phyloP scores from a whole-genome alignment of 2,888 invertebrate species.

The Piscicola geometra region DNA sequence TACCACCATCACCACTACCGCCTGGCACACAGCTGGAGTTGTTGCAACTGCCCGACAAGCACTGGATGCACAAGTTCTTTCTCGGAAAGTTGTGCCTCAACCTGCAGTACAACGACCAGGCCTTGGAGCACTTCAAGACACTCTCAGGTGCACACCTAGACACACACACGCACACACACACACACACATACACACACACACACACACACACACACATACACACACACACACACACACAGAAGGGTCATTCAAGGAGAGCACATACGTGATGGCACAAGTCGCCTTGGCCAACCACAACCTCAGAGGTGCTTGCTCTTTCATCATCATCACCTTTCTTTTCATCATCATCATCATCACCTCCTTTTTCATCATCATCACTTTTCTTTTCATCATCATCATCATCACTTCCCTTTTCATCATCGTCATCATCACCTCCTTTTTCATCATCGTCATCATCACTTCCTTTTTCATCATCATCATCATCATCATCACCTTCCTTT shows the following conservation, averaged over 20 bases:
- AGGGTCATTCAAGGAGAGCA: slow-evolving; percentile 78
- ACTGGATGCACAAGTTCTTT: slow-evolving; percentile 93
- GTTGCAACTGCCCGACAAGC: slow-evolving; percentile 63
- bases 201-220: too few species aligned
- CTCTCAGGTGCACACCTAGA: slow-evolving; percentile 59
- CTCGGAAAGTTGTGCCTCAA: slow-evolving; percentile 83
- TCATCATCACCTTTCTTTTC: too few species aligned
- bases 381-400: too few species aligned
- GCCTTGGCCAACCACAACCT: slow-evolving; percentile 87
- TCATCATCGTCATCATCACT: too few species aligned
- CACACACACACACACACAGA: slow-evolving; percentile 47
- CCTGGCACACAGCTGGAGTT: slow-evolving; percentile 40
- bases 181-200: too few species aligned
- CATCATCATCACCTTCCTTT: too few species aligned
- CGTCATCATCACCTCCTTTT: too few species aligned
- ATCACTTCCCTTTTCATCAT: too few species aligned
- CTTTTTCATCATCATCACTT: too few species aligned
- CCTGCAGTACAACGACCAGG: slow-evolving; percentile 81
- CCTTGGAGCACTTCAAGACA: slow-evolving; percentile 73
- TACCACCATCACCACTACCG: neutral
- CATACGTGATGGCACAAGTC: slow-evolving; percentile 83
- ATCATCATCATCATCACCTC: too few species aligned
- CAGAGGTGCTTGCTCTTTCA: slow-evolving; percentile 60
- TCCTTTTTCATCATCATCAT: neutral
- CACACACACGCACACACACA: too few species aligned